phyloP scores from a whole-genome alignment of 2,113 vertebrate species.

The Dermatemys mawii region DNA sequence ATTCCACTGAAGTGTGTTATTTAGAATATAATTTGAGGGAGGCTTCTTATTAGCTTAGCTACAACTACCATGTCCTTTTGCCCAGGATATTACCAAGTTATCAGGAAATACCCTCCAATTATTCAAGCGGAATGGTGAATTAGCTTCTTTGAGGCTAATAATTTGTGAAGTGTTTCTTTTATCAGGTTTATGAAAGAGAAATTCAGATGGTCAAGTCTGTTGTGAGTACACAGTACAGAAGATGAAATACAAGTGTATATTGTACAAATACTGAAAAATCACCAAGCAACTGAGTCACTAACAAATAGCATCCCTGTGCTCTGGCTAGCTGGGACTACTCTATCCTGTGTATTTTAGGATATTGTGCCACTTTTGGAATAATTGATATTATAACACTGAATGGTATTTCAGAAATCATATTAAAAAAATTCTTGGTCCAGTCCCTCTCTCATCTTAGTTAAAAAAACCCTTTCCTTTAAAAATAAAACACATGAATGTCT shows the following conservation, averaged over 20 bases:
- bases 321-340: background rate
- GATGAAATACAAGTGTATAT: constrained; percentile 30
- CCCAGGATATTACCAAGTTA: constrained; percentile 63
- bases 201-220: constrained; percentile 59
- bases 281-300: background rate
- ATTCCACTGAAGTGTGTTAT: constrained; percentile 68
- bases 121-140: constrained; percentile 68
- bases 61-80: constrained; percentile 64
- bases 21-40: constrained; percentile 69
- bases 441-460: background rate
- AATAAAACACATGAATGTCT: background rate
- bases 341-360: constrained; percentile 26
- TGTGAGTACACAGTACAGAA: constrained; percentile 51
- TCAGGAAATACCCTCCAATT: constrained; percentile 67
- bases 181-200: constrained; percentile 45
- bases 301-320: constrained; percentile 3
- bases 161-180: constrained; percentile 52
- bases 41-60: constrained; percentile 67
- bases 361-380: background rate
- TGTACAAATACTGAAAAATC: constrained; percentile 30
- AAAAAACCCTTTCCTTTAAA: background rate
- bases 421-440: background rate
- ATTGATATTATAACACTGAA: background rate
- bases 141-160: constrained; percentile 69
- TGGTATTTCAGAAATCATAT: background rate